phyloP scores from a whole-genome alignment of 2,113 vertebrate genomes.

The Saccopteryx leptura region DNA sequence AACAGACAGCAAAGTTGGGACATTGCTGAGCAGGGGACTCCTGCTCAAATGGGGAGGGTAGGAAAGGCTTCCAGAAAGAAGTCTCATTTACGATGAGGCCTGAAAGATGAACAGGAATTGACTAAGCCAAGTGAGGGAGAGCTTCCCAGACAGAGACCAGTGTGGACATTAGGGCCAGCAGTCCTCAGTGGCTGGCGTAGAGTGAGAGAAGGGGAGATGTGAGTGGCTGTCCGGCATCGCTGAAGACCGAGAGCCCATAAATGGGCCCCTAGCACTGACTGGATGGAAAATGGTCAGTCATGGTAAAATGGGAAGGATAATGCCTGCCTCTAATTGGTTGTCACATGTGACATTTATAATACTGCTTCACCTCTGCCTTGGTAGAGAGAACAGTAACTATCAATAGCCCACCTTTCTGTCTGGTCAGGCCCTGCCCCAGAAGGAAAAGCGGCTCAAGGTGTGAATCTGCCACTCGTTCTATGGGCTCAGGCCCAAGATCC shows the following conservation, averaged over 20 bases:
- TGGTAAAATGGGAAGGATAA: not conserved
- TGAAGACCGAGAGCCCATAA: not conserved
- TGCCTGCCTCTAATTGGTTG: not conserved
- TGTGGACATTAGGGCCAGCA: not conserved
- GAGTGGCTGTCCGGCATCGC: not conserved
- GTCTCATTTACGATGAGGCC: not conserved
- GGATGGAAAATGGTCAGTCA: no score
- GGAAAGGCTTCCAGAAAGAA: not conserved
- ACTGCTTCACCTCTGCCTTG: not conserved
- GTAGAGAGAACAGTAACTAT: not conserved
- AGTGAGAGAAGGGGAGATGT: not conserved
- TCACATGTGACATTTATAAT: not conserved
- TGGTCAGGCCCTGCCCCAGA: not conserved
- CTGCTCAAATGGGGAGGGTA: not conserved
- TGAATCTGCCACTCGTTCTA: not conserved
- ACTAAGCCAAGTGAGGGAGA: not conserved
- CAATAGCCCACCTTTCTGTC: not conserved
- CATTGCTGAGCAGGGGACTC: not conserved
- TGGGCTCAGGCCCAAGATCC: not conserved
- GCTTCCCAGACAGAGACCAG: not conserved
- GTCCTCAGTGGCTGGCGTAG: not conserved
- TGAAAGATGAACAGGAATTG: not conserved
- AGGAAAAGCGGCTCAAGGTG: not conserved
- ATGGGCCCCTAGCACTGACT: not conserved
- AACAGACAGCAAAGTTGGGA: not conserved